These are phyloP conservation scores for Pseudoatta argentina DNA, from an alignment of 1,140 invertebrate species.

Conservation along the genomic window DNA sequence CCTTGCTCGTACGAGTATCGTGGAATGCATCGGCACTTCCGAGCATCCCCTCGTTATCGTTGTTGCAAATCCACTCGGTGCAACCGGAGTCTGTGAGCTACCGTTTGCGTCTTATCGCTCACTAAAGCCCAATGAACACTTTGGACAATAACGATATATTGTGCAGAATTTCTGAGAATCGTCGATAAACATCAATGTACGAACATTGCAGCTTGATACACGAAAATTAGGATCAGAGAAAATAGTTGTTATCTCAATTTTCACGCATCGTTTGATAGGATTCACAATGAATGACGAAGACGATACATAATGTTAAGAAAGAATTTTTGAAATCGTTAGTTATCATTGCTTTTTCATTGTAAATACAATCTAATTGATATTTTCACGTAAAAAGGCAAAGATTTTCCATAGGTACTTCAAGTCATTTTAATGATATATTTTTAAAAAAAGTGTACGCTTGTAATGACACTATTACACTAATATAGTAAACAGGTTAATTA, in stretches of 20 bases:
- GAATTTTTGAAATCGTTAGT: not conserved
- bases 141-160: not conserved
- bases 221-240: not conserved
- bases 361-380: not conserved
- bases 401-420: not conserved
- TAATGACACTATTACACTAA: not conserved
- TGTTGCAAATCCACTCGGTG: conserved; percentile 47
- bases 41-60: conserved; percentile 58
- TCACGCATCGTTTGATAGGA: not conserved
- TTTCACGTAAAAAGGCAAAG: not conserved
- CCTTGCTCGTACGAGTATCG: conserved; percentile 29
- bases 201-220: not conserved
- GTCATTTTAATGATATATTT: not conserved
- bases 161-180: conserved; percentile 27
- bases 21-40: conserved; percentile 38
- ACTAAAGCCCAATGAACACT: conserved; percentile 11
- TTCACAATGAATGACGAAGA: not conserved
- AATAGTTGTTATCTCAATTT: not conserved
- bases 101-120: conserved; percentile 44
- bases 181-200: conserved; percentile 14
- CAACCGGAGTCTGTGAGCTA: conserved; percentile 32
- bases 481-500: conserved; percentile 14
- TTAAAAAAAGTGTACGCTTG: not conserved
- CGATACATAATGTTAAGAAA: not conserved
- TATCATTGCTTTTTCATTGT: not conserved